Percentiles rank a stretch among this genome's conserved stretches.
Evolutionary conservation across 2,888 invertebrate species (phyloP).

Genomic region (Zaprionus lineosus): DNA sequence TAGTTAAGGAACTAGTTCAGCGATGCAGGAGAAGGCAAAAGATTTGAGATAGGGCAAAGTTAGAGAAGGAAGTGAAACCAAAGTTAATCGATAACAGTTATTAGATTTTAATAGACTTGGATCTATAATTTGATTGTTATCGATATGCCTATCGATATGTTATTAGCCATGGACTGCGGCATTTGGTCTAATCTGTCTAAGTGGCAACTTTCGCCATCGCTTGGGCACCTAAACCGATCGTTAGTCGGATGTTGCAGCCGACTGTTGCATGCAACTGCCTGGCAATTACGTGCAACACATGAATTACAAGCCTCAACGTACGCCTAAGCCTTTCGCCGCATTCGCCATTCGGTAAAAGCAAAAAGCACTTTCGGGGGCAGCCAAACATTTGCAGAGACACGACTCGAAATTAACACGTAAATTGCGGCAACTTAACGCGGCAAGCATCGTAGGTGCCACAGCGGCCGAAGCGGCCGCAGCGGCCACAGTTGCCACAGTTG

Average conservation of each 20-base stretch:
- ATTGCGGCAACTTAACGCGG: conserved; percentile 70
- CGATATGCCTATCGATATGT: conserved; percentile 14
- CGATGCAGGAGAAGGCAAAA: too few relatives aligned
- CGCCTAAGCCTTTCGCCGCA: conserved; percentile 58
- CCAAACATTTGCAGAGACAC: conserved; percentile 64
- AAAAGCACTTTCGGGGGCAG: conserved; percentile 27
- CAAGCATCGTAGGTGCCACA: conserved; percentile 25
- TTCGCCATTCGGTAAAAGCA: conserved; percentile 50
- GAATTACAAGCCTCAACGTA: conserved; percentile 35
- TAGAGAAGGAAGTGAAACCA: too few relatives aligned
- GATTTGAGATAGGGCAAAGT: too few relatives aligned
- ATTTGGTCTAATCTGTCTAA: conserved; percentile 25
- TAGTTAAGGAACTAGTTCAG: too few relatives aligned
- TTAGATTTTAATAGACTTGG: too few relatives aligned
- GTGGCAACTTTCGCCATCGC: conserved; percentile 44
- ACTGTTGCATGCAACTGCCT: conserved; percentile 34
- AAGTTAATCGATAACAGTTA: too few relatives aligned
- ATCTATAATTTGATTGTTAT: background rate
- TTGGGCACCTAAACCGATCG: conserved; percentile 24
- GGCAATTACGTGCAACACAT: conserved; percentile 59
- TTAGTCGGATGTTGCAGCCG: conserved; percentile 29
- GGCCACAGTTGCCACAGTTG: too few relatives aligned
- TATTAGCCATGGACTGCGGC: background rate
- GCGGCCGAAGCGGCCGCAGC: too few relatives aligned
- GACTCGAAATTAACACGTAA: conserved; percentile 74